phyloP scores from a whole-genome alignment of 2,888 invertebrate genomes.

The Nomada lathburiana region DNA sequence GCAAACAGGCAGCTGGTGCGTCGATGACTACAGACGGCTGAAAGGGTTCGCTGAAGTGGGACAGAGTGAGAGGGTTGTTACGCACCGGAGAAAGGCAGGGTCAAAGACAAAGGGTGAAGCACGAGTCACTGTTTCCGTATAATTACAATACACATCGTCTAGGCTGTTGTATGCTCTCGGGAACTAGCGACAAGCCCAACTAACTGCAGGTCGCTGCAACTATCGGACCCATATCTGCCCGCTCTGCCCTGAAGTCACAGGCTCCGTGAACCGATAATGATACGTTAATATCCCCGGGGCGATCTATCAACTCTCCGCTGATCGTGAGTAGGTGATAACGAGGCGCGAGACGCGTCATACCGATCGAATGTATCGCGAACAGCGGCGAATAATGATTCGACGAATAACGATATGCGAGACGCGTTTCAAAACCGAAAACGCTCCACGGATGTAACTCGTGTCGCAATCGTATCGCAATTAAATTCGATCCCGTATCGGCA shows the following conservation, averaged over 20 bases:
- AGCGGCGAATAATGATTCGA: background rate
- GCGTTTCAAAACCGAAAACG: too few relatives aligned
- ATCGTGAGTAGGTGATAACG: slow-evolving; percentile 31
- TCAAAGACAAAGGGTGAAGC: slow-evolving; percentile 50
- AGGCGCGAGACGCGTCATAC: slow-evolving; percentile 1
- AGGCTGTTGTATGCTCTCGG: slow-evolving; percentile 68
- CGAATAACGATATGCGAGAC: too few relatives aligned
- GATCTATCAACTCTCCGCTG: slow-evolving; percentile 73
- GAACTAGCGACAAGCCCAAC: slow-evolving; percentile 73
- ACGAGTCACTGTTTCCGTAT: slow-evolving; percentile 67
- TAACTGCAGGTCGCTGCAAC: slow-evolving; percentile 53
- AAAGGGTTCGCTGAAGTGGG: slow-evolving; percentile 41
- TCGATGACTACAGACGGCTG: slow-evolving; percentile 43
- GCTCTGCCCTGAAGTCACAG: slow-evolving; percentile 39
- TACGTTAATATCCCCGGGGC: slow-evolving; percentile 79
- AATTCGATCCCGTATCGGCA: too few relatives aligned
- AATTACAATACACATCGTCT: slow-evolving; percentile 79
- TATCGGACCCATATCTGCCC: slow-evolving; percentile 46
- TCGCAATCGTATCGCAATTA: too few relatives aligned
- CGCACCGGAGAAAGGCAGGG: slow-evolving; percentile 16
- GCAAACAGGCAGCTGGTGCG: slow-evolving; percentile 50
- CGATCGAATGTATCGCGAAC: background rate
- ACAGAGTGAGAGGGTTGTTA: slow-evolving; percentile 4
- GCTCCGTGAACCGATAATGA: slow-evolving; percentile 75
- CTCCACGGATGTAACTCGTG: too few relatives aligned